These are phyloP conservation scores for Siderastrea siderea DNA, from an alignment of 92 coral and sea anemone genomes.

Conservation along the genomic window DNA sequence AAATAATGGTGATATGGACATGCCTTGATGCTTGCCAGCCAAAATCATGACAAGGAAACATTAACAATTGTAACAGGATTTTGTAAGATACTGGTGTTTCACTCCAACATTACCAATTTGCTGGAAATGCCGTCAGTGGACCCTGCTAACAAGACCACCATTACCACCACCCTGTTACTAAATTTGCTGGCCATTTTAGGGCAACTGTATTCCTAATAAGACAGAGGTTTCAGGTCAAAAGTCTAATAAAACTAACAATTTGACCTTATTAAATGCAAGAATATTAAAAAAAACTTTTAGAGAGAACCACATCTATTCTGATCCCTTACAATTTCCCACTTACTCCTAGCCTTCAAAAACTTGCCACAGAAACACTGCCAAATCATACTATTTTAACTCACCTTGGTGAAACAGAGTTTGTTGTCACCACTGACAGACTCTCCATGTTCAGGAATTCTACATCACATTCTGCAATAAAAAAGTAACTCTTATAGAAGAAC, in stretches of 20 bases:
- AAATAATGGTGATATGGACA: too few species aligned
- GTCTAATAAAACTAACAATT: not conserved
- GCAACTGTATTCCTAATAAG: too few species aligned
- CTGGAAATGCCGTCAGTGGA: too few species aligned
- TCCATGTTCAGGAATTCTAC: conserved; percentile 48
- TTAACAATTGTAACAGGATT: too few species aligned
- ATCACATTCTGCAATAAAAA: conserved; percentile 14
- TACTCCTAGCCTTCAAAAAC: not conserved
- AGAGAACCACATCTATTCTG: not conserved
- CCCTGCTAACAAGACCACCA: too few species aligned
- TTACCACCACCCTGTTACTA: too few species aligned
- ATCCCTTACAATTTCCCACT: not conserved
- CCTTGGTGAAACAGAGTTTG: conserved; percentile 50
- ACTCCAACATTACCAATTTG: too few species aligned
- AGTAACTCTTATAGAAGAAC: not conserved
- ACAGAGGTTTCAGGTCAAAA: not conserved
- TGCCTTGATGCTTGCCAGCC: too few species aligned
- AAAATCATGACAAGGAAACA: too few species aligned
- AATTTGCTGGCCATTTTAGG: too few species aligned
- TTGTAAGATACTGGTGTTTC: too few species aligned
- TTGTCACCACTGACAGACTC: conserved; percentile 53
- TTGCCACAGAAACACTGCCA: too few species aligned
- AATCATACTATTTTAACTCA: not conserved
- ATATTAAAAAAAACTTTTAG: not conserved
- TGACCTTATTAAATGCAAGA: not conserved